Percentiles rank a stretch among this genome's conserved stretches.
Evolutionary conservation across 2,113 vertebrate genomes (phyloP).

Genomic region (Proteles cristata): DNA sequence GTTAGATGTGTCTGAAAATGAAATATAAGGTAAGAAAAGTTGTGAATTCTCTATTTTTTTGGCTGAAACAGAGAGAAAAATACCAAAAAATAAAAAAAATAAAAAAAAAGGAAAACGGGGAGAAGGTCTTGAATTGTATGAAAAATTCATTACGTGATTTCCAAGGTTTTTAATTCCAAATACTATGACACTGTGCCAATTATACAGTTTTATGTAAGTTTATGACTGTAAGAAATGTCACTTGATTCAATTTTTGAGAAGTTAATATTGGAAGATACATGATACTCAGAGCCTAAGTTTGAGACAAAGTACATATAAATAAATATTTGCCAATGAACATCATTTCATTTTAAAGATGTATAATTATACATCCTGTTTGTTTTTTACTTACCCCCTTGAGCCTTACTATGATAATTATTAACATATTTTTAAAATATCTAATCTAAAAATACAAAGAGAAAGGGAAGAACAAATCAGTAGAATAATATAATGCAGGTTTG

Average conservation of each 20-base stretch:
- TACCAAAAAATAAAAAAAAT: not conserved
- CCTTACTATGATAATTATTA: not conserved
- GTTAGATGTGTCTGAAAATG: not conserved
- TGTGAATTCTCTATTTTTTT: not conserved
- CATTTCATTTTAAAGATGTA: not conserved
- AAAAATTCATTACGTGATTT: not conserved
- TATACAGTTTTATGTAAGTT: not conserved
- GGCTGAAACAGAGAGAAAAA: not conserved
- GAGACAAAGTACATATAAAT: not conserved
- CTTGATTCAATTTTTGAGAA: not conserved
- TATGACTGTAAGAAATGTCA: not conserved
- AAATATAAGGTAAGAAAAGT: not conserved
- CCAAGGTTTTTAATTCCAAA: not conserved
- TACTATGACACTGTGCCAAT: not conserved
- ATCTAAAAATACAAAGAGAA: not conserved
- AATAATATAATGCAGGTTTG: not conserved
- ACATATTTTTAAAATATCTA: not conserved
- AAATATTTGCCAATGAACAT: not conserved
- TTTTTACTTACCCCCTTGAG: not conserved
- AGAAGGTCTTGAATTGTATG: not conserved
- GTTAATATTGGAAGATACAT: not conserved
- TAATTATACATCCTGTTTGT: not conserved
- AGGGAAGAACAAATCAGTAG: not conserved
- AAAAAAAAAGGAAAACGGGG: not conserved
- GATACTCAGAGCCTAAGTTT: not conserved